Evolutionary conservation across 2,113 vertebrate genomes (phyloP).

Genomic region (Labeo catla): DNA sequence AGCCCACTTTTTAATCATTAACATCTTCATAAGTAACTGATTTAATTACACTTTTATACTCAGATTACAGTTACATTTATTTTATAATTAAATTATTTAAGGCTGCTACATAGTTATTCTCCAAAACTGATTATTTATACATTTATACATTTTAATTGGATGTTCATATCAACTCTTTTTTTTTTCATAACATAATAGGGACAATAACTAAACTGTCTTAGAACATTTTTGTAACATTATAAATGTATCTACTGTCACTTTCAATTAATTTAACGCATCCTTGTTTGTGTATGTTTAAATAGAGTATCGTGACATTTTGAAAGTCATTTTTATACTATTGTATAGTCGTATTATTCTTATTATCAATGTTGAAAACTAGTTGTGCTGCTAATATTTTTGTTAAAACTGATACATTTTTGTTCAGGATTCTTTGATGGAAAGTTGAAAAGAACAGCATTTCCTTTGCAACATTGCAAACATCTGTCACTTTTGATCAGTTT

Average conservation of each 20-base stretch:
- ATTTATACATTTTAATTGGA: no score
- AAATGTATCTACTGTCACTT: not conserved
- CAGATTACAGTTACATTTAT: no score
- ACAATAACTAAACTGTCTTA: no score
- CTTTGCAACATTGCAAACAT: not conserved
- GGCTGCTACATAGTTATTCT: no score
- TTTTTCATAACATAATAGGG: not conserved
- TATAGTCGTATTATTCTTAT: not conserved
- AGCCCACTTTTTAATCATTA: no score
- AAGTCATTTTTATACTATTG: not conserved
- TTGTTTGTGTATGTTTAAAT: not conserved
- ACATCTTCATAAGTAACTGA: no score
- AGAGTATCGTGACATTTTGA: not conserved
- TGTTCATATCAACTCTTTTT: no score
- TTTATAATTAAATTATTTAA: no score
- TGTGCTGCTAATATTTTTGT: not conserved
- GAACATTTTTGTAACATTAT: not conserved
- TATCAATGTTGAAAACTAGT: not conserved
- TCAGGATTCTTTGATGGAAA: not conserved
- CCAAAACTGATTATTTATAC: no score
- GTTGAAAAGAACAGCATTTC: not conserved
- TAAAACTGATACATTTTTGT: not conserved
- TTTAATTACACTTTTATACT: no score
- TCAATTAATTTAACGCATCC: not conserved
- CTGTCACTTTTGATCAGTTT: not conserved